Conservation (phyloP, 2,888 invertebrate genomes). For the Leucoptera coffeella region DNA sequence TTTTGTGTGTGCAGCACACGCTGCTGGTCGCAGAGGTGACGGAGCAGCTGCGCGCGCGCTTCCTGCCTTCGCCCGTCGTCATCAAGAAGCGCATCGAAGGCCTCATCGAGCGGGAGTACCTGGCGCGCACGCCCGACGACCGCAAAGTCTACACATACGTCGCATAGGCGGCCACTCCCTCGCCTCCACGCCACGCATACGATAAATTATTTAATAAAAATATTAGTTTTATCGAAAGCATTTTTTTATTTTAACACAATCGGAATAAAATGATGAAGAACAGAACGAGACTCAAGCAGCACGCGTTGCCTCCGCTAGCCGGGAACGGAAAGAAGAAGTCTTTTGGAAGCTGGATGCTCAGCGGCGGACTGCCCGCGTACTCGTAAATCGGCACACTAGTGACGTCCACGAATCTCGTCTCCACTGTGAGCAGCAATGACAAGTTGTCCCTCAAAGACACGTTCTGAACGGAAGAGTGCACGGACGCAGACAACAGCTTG, state of each 20-base stretch:
- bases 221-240: slow-evolving; percentile 30
- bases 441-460: slow-evolving; percentile 19
- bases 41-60: slow-evolving; percentile 92
- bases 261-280: no score
- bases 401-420: slow-evolving; percentile 27
- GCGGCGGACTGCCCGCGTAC: slow-evolving; percentile 55
- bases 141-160: slow-evolving; percentile 94
- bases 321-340: slow-evolving; percentile 71
- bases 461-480: slow-evolving; percentile 13
- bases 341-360: slow-evolving; percentile 60
- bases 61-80: slow-evolving; percentile 95
- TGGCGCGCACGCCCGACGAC: slow-evolving; percentile 96
- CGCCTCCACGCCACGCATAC: background rate
- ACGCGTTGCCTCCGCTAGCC: slow-evolving; percentile 14
- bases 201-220: slow-evolving; percentile 44
- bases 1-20: slow-evolving; percentile 63
- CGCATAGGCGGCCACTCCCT: slow-evolving; percentile 73
- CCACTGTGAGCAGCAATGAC: slow-evolving; percentile 22
- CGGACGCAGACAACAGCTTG: slow-evolving; percentile 18
- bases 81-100: slow-evolving; percentile 99
- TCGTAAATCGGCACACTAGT: slow-evolving; percentile 18
- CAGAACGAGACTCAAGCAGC: no score
- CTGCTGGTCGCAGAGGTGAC: slow-evolving; percentile 95
- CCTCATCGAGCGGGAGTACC: slow-evolving; percentile 97
- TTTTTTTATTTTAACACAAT: slow-evolving; percentile 4